Evolutionary conservation across 2,797 vertebrate species (phyloP).

Genomic region (Catamblyrhynchus diadema): DNA sequence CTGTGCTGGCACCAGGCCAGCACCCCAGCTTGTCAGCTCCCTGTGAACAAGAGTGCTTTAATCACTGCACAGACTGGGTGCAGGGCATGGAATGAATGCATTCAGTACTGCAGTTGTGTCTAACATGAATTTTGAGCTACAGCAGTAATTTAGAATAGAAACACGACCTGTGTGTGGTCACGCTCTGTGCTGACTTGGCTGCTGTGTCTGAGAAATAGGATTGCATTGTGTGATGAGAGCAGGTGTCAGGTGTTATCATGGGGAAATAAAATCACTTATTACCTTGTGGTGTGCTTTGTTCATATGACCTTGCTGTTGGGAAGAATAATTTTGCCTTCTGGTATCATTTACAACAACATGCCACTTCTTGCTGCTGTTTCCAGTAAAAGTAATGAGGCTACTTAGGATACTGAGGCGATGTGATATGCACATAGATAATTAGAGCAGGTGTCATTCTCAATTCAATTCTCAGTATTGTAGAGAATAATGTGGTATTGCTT

Average conservation of each 20-base stretch:
- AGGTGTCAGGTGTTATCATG: neutral
- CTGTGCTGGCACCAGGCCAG: neutral
- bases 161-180: fast-evolving
- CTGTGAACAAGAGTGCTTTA: neutral
- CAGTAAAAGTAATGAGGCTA: neutral
- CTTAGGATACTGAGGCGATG: neutral
- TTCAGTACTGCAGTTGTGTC: neutral
- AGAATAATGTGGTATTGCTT: neutral
- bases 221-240: fast-evolving
- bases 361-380: neutral
- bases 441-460: neutral
- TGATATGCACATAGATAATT: neutral
- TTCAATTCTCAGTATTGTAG: neutral
- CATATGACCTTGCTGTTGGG: neutral
- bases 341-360: neutral
- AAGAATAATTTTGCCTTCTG: neutral
- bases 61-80: neutral
- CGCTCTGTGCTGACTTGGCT: neutral
- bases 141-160: neutral
- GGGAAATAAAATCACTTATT: neutral
- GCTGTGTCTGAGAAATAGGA: neutral
- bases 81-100: fast-evolving
- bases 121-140: neutral
- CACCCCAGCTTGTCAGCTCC: neutral
- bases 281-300: neutral